Percentiles rank a stretch among this genome's conserved stretches.
These are phyloP conservation scores for Eueides isabella DNA, from an alignment of 1,140 invertebrate species.

Conservation along the genomic window DNA sequence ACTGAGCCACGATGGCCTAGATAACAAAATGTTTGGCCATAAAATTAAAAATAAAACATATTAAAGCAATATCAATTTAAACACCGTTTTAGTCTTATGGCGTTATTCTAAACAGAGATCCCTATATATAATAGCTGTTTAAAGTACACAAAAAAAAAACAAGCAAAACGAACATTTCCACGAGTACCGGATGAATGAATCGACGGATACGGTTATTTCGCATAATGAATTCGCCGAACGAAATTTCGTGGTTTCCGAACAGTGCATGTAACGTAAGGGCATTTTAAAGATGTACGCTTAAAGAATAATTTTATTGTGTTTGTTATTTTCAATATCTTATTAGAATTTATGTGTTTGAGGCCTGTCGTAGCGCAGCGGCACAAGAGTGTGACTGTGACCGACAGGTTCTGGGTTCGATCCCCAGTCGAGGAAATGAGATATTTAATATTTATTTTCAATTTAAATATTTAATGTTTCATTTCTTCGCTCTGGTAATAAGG, in stretches of 20 bases:
- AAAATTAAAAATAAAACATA: not conserved
- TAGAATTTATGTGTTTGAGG: too few relatives aligned
- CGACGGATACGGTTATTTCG: conserved; percentile 62
- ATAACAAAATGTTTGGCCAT: not conserved
- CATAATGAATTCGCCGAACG: conserved; percentile 55
- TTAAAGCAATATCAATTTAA: not conserved
- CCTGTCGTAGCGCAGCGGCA: too few relatives aligned
- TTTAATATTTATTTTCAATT: too few relatives aligned
- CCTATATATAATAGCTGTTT: conserved; percentile 14
- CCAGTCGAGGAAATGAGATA: too few relatives aligned
- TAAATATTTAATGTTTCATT: too few relatives aligned
- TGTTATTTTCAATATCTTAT: not conserved
- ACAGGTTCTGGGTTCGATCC: too few relatives aligned
- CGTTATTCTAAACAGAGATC: conserved; percentile 4
- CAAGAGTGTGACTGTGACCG: too few relatives aligned
- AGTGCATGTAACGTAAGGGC: conserved; percentile 13
- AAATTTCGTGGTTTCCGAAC: conserved; percentile 43
- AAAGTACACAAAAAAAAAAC: conserved; percentile 30
- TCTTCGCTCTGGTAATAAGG: too few relatives aligned
- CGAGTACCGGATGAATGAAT: conserved; percentile 57
- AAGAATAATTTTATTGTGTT: not conserved
- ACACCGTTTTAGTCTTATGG: not conserved
- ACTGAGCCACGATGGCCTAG: not conserved
- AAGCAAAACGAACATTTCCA: conserved; percentile 40
- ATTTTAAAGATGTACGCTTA: not conserved